Evolutionary conservation across 2,888 invertebrate species (phyloP).

Genomic region (Polylopha cassiicola): DNA sequence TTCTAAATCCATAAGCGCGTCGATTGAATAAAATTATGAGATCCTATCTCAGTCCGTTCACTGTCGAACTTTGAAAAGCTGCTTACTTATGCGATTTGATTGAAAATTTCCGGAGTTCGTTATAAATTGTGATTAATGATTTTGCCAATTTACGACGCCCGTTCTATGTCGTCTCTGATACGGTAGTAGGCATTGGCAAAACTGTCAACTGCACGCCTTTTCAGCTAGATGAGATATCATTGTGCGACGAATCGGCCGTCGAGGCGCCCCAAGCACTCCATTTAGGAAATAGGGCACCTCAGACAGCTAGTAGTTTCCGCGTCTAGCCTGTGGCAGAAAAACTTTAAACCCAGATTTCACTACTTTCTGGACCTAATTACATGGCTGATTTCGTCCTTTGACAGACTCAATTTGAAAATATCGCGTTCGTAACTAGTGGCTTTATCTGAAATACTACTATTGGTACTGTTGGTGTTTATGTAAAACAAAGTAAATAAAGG

Average conservation of each 20-base stretch:
- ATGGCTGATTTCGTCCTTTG: slow-evolving; percentile 24
- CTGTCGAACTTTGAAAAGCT: slow-evolving; percentile 15
- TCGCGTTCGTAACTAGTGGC: too few species aligned
- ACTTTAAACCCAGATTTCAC: slow-evolving; percentile 34
- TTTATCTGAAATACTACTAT: too few species aligned
- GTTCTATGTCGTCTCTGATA: slow-evolving; percentile 18
- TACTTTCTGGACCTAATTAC: slow-evolving; percentile 28
- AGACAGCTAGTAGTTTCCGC: slow-evolving; percentile 22
- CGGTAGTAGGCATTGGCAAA: slow-evolving; percentile 27
- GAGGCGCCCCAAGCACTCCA: slow-evolving; percentile 20
- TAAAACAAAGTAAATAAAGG: slow-evolving; percentile 28
- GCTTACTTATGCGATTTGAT: slow-evolving; percentile 20
- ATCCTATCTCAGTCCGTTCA: slow-evolving; percentile 13
- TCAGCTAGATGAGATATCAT: slow-evolving; percentile 37
- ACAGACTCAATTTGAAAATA: too few species aligned
- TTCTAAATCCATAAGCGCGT: slow-evolving; percentile 6
- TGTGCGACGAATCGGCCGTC: slow-evolving; percentile 29
- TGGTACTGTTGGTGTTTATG: slow-evolving; percentile 13
- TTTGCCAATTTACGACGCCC: slow-evolving; percentile 20
- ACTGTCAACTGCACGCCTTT: slow-evolving; percentile 30
- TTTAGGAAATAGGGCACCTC: slow-evolving; percentile 32
- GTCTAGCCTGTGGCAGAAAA: slow-evolving; percentile 34
- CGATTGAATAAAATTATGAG: slow-evolving; percentile 16
- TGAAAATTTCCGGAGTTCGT: slow-evolving; percentile 18
- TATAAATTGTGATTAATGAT: slow-evolving; percentile 21